Conservation (phyloP, 2,797 vertebrate species). For the Tangara arthus region DNA sequence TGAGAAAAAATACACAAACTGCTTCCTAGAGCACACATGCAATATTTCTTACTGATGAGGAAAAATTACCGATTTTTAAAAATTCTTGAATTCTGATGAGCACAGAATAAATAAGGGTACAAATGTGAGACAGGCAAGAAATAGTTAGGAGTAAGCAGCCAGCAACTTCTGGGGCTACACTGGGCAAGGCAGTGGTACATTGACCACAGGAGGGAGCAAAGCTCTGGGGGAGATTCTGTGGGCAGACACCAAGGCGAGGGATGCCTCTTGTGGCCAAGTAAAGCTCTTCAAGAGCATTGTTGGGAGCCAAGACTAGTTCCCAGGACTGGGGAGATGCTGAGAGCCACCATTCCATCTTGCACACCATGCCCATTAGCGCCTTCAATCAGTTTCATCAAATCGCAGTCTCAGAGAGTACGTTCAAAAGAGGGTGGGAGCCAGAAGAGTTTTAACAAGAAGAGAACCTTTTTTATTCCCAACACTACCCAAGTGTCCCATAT, state of each 20-base stretch:
- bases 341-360: background rate
- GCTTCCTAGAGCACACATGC: background rate
- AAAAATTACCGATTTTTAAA: background rate
- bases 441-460: background rate
- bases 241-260: background rate
- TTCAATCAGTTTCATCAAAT: background rate
- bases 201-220: background rate
- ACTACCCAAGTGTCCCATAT: background rate
- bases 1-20: background rate
- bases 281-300: background rate
- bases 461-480: background rate
- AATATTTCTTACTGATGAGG: background rate
- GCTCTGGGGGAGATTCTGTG: background rate
- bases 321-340: background rate
- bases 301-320: background rate
- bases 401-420: background rate
- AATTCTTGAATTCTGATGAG: background rate
- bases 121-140: background rate
- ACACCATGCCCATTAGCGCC: background rate
- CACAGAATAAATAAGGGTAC: background rate
- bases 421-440: background rate
- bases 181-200: background rate
- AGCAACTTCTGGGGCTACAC: background rate
- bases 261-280: background rate
- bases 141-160: background rate